Base-by-base conservation (phyloP, 2,113 vertebrate genomes). In the Dicentrarchus labrax region DNA sequence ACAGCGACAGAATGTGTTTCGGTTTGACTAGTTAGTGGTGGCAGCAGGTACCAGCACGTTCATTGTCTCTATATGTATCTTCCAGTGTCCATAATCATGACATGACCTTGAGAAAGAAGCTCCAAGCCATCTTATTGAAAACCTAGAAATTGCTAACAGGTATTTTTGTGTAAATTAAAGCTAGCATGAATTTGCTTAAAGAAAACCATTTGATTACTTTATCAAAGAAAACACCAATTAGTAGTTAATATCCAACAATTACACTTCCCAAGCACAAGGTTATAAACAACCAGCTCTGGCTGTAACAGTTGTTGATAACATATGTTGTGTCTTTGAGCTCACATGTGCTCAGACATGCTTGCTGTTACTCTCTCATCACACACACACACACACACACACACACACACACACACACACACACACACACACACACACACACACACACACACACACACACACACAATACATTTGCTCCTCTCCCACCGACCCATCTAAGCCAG, bases 231-330 rank as follows among this genome's bases (percentile, higher is more conserved):
- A 43, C 30, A 8, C 3, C 19, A 2, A 53, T 8, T 9, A 15
- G 21, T 19, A 21, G 10, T n/a, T 53, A 15, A 4, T 12, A 21
- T 19, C 13, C 4, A 36, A 15, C 66, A 6, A 1, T 36, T 4
- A 30, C 43, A 6, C 36, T 6, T 51, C 57, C 19, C 38, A 41
- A 13, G 41, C 30, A 66, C 17, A 53, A 21, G 39, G 61, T n/a
- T 64, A 24, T 47, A 84, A 72, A 64, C 43, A 57, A 38, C 10
- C 68, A 0, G 68, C 80, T 68, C 56, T 4, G 50, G 16, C 59
- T 64, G 43, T 72, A 84, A 36, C 91, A 90, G 85, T 60, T 91
- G 87, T 39, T 76, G 17, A 36, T 17, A 50, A 66, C 90, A 89
- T 38, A n/a, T 89, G 90, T 68, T 83, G 61, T 61, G 77, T 47